phyloP scores from a whole-genome alignment of 2,113 vertebrate genomes.

The Rhodinocichla rosea region DNA sequence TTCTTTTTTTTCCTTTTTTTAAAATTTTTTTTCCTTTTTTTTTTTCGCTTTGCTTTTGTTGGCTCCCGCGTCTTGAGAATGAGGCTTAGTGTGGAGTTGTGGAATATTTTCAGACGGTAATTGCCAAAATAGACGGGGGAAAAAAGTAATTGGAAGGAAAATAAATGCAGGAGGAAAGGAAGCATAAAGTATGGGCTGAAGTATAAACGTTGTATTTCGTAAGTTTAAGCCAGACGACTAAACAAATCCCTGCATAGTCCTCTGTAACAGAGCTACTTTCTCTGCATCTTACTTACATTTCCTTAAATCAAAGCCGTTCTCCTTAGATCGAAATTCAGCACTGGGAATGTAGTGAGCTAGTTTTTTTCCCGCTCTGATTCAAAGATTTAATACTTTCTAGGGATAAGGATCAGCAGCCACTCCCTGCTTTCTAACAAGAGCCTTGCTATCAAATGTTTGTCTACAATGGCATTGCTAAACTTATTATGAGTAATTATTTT shows the following conservation, averaged over 20 bases:
- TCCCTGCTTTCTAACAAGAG: constrained; percentile 39
- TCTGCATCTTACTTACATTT: not conserved
- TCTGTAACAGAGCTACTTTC: not conserved
- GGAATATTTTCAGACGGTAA: not conserved
- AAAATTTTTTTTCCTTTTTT: no score
- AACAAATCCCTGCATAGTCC: not conserved
- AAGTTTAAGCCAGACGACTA: not conserved
- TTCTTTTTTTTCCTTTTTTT: no score
- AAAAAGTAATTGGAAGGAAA: not conserved
- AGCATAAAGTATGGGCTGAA: not conserved
- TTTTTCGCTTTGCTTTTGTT: not conserved
- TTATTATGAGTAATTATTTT: constrained; percentile 19
- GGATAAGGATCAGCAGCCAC: not conserved
- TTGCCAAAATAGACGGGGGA: not conserved
- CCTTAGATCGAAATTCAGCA: constrained; percentile 18
- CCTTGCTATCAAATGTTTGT: constrained; percentile 1
- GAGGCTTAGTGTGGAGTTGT: not conserved
- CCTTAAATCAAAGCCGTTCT: not conserved
- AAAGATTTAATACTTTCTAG: constrained; percentile 25
- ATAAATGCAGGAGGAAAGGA: not conserved
- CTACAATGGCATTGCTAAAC: not conserved
- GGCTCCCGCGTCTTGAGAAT: not conserved
- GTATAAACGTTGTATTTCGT: not conserved
- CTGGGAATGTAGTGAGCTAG: not conserved
- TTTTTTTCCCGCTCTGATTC: not conserved